These are phyloP conservation scores for Australoheros scitulus DNA, from an alignment of 2,113 vertebrate genomes.

Conservation along the genomic window DNA sequence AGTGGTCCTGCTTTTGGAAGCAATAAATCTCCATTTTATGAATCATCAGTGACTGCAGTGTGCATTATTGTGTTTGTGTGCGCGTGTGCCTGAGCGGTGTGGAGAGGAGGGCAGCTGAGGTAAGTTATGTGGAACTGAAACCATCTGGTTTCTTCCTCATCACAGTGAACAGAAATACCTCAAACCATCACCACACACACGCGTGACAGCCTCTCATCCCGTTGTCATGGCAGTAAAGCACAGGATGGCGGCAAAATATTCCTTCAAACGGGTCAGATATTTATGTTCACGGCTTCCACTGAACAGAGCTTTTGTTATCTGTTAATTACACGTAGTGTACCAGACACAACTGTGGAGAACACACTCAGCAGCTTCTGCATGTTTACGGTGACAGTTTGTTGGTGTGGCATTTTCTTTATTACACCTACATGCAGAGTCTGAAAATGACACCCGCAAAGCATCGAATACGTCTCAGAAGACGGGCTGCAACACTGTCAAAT, in stretches of 20 bases:
- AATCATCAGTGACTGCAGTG: constrained; percentile 34
- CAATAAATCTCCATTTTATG: constrained; percentile 20
- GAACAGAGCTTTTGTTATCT: neutral
- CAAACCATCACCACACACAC: neutral
- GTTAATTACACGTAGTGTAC: neutral
- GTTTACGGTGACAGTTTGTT: no score
- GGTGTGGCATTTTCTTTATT: no score
- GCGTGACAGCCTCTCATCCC: neutral
- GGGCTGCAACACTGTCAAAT: no score
- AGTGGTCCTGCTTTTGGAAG: neutral
- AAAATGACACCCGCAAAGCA: no score
- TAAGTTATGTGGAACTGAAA: constrained; percentile 39
- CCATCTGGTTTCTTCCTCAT: constrained; percentile 44
- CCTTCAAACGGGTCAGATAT: neutral
- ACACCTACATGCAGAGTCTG: no score
- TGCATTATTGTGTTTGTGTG: neutral
- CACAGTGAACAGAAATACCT: constrained; percentile 14
- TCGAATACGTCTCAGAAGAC: no score
- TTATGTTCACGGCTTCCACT: neutral
- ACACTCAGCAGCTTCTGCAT: neutral
- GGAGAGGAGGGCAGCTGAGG: constrained; percentile 16
- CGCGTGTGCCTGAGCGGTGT: neutral
- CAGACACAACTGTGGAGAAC: accelerated
- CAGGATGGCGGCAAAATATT: neutral
- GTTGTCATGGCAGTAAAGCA: constrained; percentile 45